Percentiles rank a stretch among this genome's conserved stretches.
phyloP scores from a whole-genome alignment of 2,113 vertebrate species.

The Dascyllus trimaculatus region DNA sequence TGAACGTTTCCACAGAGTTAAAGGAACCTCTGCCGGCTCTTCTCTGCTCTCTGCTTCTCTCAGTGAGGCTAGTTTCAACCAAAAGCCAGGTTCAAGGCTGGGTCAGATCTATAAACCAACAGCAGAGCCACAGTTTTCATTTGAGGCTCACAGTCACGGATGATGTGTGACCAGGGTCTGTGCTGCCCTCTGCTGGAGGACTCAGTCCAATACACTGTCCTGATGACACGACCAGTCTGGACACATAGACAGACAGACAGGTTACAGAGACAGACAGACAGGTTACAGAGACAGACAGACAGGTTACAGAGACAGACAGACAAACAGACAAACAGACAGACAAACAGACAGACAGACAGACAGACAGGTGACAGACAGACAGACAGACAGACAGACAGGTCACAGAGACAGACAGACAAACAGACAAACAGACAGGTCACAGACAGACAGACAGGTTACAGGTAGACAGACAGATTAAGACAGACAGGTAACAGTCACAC shows the following conservation, averaged over 20 bases:
- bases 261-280: background rate
- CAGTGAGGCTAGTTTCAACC: no score
- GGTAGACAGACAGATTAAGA: background rate
- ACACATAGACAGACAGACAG: background rate
- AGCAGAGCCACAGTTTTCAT: no score
- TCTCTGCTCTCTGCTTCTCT: no score
- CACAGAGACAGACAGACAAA: no score
- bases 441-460: background rate
- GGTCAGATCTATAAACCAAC: no score
- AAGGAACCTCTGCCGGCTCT: no score
- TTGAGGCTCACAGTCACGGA: no score
- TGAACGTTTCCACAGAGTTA: no score
- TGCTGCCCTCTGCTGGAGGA: constrained; percentile 48
- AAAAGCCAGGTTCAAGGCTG: no score
- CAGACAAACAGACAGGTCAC: background rate
- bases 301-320: background rate
- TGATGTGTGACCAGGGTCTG: no score
- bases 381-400: background rate
- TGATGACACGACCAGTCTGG: background rate
- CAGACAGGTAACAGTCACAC: background rate
- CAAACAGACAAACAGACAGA: background rate
- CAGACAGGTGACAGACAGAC: no score
- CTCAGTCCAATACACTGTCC: background rate
- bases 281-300: background rate
- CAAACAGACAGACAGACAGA: background rate